Conservation (phyloP, 1,140 invertebrate genomes). For the Apocrypta bakeri region DNA sequence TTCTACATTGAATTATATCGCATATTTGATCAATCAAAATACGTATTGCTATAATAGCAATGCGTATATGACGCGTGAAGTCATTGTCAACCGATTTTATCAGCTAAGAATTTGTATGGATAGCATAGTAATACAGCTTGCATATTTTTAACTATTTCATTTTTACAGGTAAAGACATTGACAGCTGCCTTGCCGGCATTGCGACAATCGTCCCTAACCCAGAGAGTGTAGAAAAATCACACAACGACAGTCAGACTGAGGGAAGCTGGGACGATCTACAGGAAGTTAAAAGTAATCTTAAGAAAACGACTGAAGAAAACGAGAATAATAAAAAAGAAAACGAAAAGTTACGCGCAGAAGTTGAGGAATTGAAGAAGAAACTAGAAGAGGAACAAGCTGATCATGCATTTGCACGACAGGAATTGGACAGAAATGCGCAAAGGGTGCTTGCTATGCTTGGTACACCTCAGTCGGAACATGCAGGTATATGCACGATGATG, state of each 20-base stretch:
- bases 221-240: slow-evolving; percentile 69
- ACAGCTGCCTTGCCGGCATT: slow-evolving; percentile 80
- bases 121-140: background rate
- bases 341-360: slow-evolving; percentile 66
- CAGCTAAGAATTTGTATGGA: background rate
- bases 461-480: slow-evolving; percentile 67
- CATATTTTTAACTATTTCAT: background rate
- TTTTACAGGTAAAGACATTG: slow-evolving; percentile 79
- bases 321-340: slow-evolving; percentile 61
- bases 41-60: no score
- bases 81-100: no score
- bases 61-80: no score
- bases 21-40: no score
- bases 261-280: slow-evolving; percentile 78
- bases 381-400: slow-evolving; percentile 81
- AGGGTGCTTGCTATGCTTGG: slow-evolving; percentile 82
- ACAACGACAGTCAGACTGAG: slow-evolving; percentile 82
- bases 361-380: slow-evolving; percentile 63
- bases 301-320: slow-evolving; percentile 61
- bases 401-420: slow-evolving; percentile 81
- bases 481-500: slow-evolving; percentile 59
- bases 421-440: slow-evolving; percentile 82
- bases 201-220: slow-evolving; percentile 69
- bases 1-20: background rate
- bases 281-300: slow-evolving; percentile 76